Evolutionary conservation across 2,888 invertebrate genomes (phyloP).

Genomic region (Dugesia japonica): DNA sequence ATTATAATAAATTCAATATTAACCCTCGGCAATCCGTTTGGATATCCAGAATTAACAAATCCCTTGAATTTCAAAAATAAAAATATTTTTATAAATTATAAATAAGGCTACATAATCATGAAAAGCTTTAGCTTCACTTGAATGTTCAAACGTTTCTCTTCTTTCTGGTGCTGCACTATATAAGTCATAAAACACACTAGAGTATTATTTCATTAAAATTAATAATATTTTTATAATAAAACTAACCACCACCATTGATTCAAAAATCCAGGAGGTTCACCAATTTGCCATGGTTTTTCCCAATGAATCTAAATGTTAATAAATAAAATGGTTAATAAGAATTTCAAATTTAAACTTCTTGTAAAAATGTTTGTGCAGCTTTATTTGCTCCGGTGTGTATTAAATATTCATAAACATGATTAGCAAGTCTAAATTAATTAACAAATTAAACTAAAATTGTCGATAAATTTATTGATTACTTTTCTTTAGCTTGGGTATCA

Average conservation of each 20-base stretch:
- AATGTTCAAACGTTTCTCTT: conserved; percentile 91
- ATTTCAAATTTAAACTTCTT: conserved; percentile 56
- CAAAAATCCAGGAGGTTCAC: conserved; percentile 91
- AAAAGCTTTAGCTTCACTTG: conserved; percentile 96
- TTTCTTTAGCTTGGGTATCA: conserved; percentile 95
- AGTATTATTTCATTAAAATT: conserved; percentile 37
- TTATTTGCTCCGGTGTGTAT: conserved; percentile 96
- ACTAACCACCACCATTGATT: conserved; percentile 98
- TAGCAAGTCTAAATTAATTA: conserved; percentile 60
- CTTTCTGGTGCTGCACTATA: conserved; percentile 98
- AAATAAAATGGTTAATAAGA: background rate
- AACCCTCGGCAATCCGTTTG: conserved; percentile 30
- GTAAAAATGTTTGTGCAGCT: conserved; percentile 96
- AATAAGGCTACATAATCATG: conserved; percentile 73
- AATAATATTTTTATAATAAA: conserved; percentile 22
- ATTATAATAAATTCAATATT: background rate
- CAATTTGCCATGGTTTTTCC: conserved; percentile 96
- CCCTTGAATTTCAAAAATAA: conserved; percentile 22
- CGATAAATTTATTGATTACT: conserved; percentile 53
- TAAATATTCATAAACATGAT: conserved; percentile 97
- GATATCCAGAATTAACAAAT: conserved; percentile 35
- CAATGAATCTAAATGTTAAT: conserved; percentile 64
- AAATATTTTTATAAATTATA: background rate
- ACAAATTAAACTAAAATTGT: conserved; percentile 22
- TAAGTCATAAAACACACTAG: conserved; percentile 91